A percentile compares a stretch with the other conserved stretches of the same genome.
Conservation (phyloP, 2,888 invertebrate genomes). For the Parnassius mnemosyne region DNA sequence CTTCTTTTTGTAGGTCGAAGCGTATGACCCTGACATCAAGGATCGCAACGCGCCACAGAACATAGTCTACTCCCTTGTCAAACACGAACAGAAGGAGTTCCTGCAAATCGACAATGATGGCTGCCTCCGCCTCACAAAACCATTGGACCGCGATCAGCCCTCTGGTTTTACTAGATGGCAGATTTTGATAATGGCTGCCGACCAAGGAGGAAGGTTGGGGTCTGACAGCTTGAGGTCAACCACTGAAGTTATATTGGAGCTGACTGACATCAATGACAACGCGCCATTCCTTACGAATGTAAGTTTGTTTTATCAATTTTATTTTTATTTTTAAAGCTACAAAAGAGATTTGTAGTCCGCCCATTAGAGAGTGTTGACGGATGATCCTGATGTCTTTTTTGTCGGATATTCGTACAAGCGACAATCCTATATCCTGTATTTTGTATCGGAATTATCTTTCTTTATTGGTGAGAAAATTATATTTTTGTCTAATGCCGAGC, state of each 20-base stretch:
- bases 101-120: constrained; percentile 87
- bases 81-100: constrained; percentile 85
- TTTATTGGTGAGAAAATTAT: no score
- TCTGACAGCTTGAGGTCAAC: constrained; percentile 82
- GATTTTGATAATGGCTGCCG: constrained; percentile 86
- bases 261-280: constrained; percentile 96
- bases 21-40: constrained; percentile 93
- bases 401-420: no score
- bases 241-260: constrained; percentile 84
- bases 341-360: no score
- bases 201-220: constrained; percentile 83
- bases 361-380: no score
- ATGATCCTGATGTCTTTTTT: no score
- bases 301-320: constrained; percentile 45
- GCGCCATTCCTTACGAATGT: constrained; percentile 91
- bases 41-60: constrained; percentile 87
- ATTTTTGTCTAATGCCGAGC: no score
- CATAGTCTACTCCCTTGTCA: constrained; percentile 88
- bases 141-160: constrained; percentile 94
- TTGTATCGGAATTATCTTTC: no score
- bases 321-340: neutral
- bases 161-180: constrained; percentile 91
- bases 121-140: constrained; percentile 86
- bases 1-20: constrained; percentile 75
- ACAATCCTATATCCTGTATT: no score